Evolutionary conservation across 2,888 invertebrate genomes (phyloP).

Genomic region (Drosophila sordidapex): DNA sequence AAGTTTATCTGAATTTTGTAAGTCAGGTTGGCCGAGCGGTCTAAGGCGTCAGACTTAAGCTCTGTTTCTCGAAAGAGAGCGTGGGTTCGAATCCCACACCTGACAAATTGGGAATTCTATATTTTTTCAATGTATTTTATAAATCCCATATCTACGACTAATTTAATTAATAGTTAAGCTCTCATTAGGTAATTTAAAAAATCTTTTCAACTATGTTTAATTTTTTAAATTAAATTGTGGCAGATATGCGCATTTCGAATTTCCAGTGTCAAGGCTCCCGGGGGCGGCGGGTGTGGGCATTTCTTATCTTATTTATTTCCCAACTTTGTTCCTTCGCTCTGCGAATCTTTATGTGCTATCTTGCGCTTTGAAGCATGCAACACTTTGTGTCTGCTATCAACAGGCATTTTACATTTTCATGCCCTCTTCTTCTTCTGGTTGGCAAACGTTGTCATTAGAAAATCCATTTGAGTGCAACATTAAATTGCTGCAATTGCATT

Average conservation of each 20-base stretch:
- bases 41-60: slow-evolving; percentile 16
- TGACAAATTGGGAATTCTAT: not conserved
- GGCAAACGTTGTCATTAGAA: slow-evolving; percentile 33
- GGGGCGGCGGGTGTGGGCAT: not conserved
- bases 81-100: slow-evolving; percentile 19
- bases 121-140: not conserved
- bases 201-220: too few relatives aligned
- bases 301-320: not conserved
- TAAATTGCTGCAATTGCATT: slow-evolving; percentile 51
- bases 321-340: not conserved
- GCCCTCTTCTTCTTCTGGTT: slow-evolving; percentile 6
- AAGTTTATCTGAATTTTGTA: accelerated
- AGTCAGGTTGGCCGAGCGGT: slow-evolving; percentile 16
- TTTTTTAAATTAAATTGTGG: too few relatives aligned
- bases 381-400: slow-evolving; percentile 54
- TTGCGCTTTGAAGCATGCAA: slow-evolving; percentile 29
- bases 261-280: too few relatives aligned
- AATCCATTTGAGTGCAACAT: slow-evolving; percentile 54
- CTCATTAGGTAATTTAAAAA: not conserved
- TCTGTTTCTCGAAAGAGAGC: slow-evolving; percentile 19
- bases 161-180: not conserved
- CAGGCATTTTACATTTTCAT: slow-evolving; percentile 37
- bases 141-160: not conserved
- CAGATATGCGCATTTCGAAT: too few relatives aligned
- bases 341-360: not conserved